Percentiles rank a stretch among this genome's conserved stretches.
These are phyloP conservation scores for Osmerus mordax DNA, from an alignment of 2,113 vertebrate species.

Conservation along the genomic window DNA sequence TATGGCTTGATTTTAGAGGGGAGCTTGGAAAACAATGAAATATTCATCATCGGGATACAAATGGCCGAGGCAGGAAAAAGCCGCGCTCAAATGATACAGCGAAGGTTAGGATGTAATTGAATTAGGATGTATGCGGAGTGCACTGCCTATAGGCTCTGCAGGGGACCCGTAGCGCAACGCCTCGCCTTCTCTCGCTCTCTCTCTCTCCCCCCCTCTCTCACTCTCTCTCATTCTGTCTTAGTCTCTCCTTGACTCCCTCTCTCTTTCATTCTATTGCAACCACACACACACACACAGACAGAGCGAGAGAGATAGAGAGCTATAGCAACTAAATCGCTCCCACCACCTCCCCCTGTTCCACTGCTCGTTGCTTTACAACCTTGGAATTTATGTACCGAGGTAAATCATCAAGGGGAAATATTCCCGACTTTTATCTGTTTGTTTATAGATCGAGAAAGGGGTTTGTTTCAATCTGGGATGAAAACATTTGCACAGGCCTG, in stretches of 20 bases:
- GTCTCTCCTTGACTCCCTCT: constrained; percentile 4
- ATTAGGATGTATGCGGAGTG: constrained; percentile 76
- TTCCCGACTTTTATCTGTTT: constrained; percentile 35
- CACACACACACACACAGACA: background rate
- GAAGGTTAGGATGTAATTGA: constrained; percentile 82
- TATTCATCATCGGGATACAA: constrained; percentile 75
- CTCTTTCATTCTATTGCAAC: constrained; percentile 44
- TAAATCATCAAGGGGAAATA: constrained; percentile 36
- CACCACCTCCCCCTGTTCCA: constrained; percentile 22
- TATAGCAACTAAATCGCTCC: constrained; percentile 1
- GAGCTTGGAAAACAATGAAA: constrained; percentile 69
- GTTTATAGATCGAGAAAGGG: constrained; percentile 21
- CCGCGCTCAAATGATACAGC: constrained; percentile 77
- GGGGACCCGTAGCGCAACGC: constrained; percentile 26
- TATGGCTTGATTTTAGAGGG: constrained; percentile 56
- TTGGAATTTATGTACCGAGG: constrained; percentile 27
- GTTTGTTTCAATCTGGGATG: background rate
- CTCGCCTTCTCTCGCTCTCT: background rate
- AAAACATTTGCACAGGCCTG: background rate
- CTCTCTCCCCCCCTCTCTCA: background rate
- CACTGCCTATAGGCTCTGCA: constrained; percentile 70
- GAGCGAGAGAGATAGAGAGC: background rate
- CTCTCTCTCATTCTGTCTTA: background rate
- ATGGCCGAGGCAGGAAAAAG: constrained; percentile 77
- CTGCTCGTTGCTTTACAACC: constrained; percentile 34